phyloP scores from a whole-genome alignment of 2,113 vertebrate species.

The Coracopsis vasa region DNA sequence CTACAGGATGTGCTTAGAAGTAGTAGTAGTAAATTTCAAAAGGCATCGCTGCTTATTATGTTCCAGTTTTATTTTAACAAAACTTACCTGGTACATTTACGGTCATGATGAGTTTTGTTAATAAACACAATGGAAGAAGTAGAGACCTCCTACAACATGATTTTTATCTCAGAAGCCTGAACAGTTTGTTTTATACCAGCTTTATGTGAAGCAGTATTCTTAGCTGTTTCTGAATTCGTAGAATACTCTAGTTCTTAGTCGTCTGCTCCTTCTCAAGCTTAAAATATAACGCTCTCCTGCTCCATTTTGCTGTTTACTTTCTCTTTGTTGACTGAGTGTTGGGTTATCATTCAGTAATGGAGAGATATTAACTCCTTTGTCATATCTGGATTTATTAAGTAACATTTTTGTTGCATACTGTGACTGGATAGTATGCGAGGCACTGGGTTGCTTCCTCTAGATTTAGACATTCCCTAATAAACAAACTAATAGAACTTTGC shows the following conservation, averaged over 20 bases:
- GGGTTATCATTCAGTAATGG: background rate
- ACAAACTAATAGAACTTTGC: background rate
- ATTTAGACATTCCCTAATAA: background rate
- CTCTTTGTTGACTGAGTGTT: background rate
- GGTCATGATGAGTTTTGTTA: conserved; percentile 12
- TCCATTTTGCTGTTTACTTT: background rate
- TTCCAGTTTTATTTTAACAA: background rate
- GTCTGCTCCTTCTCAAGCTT: background rate
- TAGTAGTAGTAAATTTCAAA: background rate
- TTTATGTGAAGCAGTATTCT: background rate
- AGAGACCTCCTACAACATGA: background rate
- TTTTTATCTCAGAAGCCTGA: background rate
- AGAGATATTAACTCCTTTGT: background rate
- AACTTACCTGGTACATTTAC: background rate
- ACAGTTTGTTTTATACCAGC: background rate
- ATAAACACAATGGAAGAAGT: conserved; percentile 4
- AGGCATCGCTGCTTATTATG: background rate
- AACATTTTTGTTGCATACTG: background rate
- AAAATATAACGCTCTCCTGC: background rate
- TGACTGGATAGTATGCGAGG: rapidly evolving
- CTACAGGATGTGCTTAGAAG: background rate
- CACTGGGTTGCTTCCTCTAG: background rate
- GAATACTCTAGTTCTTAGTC: background rate
- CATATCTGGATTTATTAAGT: background rate
- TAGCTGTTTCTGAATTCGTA: background rate